Base-by-base conservation (phyloP, 2,888 invertebrate species). In the Pheosia gnoma region DNA sequence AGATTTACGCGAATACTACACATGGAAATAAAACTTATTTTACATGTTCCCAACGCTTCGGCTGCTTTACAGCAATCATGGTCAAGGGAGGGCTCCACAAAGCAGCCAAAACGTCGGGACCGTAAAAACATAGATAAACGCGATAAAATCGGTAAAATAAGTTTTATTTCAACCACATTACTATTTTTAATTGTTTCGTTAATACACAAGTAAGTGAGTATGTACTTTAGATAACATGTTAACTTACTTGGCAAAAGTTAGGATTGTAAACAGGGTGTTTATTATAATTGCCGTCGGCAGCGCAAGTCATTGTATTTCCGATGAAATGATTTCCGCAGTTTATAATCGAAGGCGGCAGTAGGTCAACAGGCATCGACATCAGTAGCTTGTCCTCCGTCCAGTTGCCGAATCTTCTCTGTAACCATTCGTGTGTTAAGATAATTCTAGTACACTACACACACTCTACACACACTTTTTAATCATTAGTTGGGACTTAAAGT, bases 251-350 rank as follows among this genome's bases (percentile, higher is more conserved):
- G 63, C 92, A 92, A 68, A 83, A 91, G 11, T 87, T 74, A 1
- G 79, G 54, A 57, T 83, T 80, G 52, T 78, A 70, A 11, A 61
- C 36, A 4, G 68, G 47, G 37, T 75, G 75, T 63, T 84, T 87
- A 52, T 72, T 83, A 11, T 84, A 83, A 0, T 83, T 80, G 56
- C 75, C 81, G 43, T 84, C 86, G 2, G 58, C 49, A 3, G 86
- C 87, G 63, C 92, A 92, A 3, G 79, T 67, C 91, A 91, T 92
- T 0, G 83, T 82, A 13, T 77, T 68, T 4, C 80, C 76, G 9
- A 68, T 66, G 63, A 83, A 91, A 53, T 88, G 77, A 4, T 60
- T 69, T 9, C 91, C 91, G 52, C 92, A 92, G 58, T 76, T 80
- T 3, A 75, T 72, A 3, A 70, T 65, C 0, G 80, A 71, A 0